Base-by-base conservation (phyloP, 2,888 invertebrate species). In the Eueremaeus valkanovi region DNA sequence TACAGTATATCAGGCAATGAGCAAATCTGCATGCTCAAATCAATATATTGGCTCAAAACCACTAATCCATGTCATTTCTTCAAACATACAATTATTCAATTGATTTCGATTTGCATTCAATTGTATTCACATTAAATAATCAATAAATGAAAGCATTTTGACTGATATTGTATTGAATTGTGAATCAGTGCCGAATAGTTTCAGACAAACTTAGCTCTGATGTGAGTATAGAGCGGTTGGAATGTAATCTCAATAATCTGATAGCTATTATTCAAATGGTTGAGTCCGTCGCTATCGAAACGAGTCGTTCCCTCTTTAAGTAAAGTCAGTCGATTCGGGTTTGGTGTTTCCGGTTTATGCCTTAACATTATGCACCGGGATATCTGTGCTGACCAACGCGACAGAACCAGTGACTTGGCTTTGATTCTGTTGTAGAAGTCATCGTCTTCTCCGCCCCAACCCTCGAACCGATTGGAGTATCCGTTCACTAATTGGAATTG, bases 401-500 rank as follows among this genome's bases (percentile, higher is more conserved):
- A 61, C n/a, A 75, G 36, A 8, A 16, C 18, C 40, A 72, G 36
- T 55, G 58, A 55, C 3, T 72, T 36, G 45, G 31, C 58, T 61
- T 75, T 51, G 6, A 76, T 45, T 49, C 81, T 79, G 18, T 78
- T 77, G 72, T 74, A 81, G 77, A 95, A 88, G 83, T 95, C 93
- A 83, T 94, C 93, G 83, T 95, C 93, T 83, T 94, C 94, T 18
- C 92, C 94, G 36, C 91, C 91, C 91, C 92, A 91, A 0, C 93
- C 94, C 83, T 88, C 90, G 83, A 89, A 94, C 78, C 88, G 83
- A 84, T 95, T 95, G 0, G 86, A 85, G 45, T 76, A 79, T 0
- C 80, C 79, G 84, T 94, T 93, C 2, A 91, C 87, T 80, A 84
- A 83, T 79, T 88, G 85, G 83, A 89, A 94, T 79, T 93, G 92